phyloP scores from a whole-genome alignment of 1,140 invertebrate genomes.

The Pectinophora gossypiella region DNA sequence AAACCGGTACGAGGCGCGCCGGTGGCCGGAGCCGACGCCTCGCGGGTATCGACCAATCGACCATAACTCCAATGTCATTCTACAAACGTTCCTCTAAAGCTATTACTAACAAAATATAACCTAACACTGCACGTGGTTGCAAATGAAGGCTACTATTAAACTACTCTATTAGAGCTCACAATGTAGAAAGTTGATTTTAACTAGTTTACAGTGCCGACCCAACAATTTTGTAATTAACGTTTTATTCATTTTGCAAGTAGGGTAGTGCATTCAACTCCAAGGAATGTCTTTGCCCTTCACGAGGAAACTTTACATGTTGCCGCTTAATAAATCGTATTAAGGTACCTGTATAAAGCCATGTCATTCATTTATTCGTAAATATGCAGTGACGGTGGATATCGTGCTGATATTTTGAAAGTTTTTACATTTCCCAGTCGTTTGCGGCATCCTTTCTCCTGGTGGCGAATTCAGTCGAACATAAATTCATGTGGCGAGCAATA shows the following conservation, averaged over 20 bases:
- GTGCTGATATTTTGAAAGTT: no score
- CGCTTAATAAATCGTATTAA: not conserved
- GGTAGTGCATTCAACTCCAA: not conserved
- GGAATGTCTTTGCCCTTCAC: slow-evolving; percentile 3
- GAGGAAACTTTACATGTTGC: not conserved
- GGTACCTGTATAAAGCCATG: no score
- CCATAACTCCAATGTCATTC: slow-evolving; percentile 33
- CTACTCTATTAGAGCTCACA: not conserved
- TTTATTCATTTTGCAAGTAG: not conserved
- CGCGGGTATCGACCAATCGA: slow-evolving; percentile 28
- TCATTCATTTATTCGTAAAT: no score
- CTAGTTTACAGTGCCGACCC: not conserved
- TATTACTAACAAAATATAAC: not conserved
- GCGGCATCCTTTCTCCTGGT: no score
- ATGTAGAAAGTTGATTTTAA: not conserved
- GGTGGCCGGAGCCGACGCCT: slow-evolving; percentile 31
- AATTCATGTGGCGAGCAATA: not conserved
- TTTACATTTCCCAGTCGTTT: no score
- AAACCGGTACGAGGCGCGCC: slow-evolving; percentile 51
- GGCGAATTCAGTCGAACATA: no score
- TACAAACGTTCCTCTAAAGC: not conserved
- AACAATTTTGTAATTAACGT: not conserved
- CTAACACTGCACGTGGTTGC: not conserved
- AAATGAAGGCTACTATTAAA: not conserved
- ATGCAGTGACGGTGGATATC: no score